A percentile compares a stretch with the other conserved stretches of the same genome.
Conservation (phyloP, 2,888 invertebrate genomes). For the Watsonalla cultraria region DNA sequence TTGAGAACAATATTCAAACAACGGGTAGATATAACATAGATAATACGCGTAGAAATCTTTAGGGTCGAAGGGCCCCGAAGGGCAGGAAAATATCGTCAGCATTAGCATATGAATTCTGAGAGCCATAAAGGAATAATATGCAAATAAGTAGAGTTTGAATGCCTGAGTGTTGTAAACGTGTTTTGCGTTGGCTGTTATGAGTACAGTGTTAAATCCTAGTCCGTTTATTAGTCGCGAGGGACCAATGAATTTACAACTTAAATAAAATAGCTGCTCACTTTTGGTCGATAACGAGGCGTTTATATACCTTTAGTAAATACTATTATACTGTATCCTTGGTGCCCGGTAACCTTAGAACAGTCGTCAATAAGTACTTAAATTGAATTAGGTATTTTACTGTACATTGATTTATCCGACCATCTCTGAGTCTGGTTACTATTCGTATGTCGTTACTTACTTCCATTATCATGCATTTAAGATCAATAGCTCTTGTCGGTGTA, state of each 20-base stretch:
- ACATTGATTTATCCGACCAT: no score
- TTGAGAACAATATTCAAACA: conserved; percentile 23
- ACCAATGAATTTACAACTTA: conserved; percentile 27
- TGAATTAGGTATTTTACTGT: no score
- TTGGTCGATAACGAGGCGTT: conserved; percentile 12
- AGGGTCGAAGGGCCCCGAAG: conserved; percentile 42
- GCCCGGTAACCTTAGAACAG: no score
- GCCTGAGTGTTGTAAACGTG: conserved; percentile 38
- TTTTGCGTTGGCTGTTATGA: conserved; percentile 39
- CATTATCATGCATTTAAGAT: no score
- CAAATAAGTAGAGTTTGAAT: conserved; percentile 50
- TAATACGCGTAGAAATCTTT: conserved; percentile 43
- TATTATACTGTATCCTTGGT: no score
- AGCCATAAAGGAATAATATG: conserved; percentile 72
- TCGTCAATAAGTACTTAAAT: no score
- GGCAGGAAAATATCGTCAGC: conserved; percentile 51
- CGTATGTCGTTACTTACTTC: no score
- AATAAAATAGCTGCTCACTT: conserved; percentile 23
- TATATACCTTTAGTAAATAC: neutral
- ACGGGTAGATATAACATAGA: conserved; percentile 22
- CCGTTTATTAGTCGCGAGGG: neutral
- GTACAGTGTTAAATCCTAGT: conserved; percentile 21
- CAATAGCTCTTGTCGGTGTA: no score
- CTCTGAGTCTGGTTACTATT: no score
- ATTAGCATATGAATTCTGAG: conserved; percentile 68